These are phyloP conservation scores for Manacus vitellinus DNA, from an alignment of 2,113 vertebrate genomes.

Conservation along the genomic window DNA sequence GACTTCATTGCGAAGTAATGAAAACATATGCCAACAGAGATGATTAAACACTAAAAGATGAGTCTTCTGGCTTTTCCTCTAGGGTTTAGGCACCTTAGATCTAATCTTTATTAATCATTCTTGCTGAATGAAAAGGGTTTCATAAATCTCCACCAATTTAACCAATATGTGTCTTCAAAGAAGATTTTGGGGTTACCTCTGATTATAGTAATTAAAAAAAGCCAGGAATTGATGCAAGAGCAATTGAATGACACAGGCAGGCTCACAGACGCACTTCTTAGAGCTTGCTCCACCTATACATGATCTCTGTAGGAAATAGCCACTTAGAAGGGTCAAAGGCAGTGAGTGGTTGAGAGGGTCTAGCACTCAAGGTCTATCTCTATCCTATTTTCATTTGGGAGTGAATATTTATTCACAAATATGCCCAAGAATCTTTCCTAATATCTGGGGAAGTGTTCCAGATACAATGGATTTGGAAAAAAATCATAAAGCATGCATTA, in stretches of 20 bases:
- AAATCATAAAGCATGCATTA: not conserved
- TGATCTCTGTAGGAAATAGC: not conserved
- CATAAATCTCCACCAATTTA: not conserved
- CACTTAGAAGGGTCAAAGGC: not conserved
- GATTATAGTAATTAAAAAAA: not conserved
- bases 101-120: not conserved
- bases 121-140: not conserved
- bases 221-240: not conserved
- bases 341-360: not conserved
- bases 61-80: not conserved
- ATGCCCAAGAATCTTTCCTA: not conserved
- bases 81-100: not conserved
- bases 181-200: not conserved
- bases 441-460: not conserved
- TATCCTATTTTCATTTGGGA: not conserved
- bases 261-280: not conserved
- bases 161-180: not conserved
- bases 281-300: not conserved
- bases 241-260: not conserved
- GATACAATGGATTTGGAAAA: not conserved
- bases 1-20: not conserved
- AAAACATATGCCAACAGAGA: slow-evolving; percentile 32
- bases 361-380: not conserved
- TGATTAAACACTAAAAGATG: slow-evolving; percentile 35
- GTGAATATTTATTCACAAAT: not conserved